A percentile compares a stretch with the other conserved stretches of the same genome.
phyloP scores from a whole-genome alignment of 2,888 invertebrate genomes.

The Hydraecia micacea region DNA sequence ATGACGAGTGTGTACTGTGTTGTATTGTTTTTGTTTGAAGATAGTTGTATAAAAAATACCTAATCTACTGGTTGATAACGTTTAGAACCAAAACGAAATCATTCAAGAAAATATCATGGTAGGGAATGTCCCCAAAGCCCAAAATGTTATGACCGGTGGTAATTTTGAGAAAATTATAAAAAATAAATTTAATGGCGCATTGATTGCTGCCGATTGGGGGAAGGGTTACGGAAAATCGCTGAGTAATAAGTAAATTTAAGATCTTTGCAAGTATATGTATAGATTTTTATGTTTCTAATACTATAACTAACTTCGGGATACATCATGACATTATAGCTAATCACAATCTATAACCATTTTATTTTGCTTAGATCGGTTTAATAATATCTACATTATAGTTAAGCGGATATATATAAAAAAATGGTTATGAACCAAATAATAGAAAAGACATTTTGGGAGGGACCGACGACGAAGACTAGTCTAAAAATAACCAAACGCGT shows the following conservation, averaged over 20 bases:
- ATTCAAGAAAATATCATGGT: neutral
- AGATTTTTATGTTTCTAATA: neutral
- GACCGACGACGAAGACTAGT: constrained; percentile 15
- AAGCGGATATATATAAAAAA: neutral
- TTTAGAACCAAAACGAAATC: neutral
- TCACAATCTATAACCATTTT: neutral
- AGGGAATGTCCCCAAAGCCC: neutral
- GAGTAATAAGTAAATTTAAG: neutral
- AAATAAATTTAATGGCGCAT: neutral
- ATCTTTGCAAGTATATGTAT: too few relatives aligned
- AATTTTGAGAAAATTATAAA: neutral
- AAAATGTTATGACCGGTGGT: neutral
- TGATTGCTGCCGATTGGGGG: neutral
- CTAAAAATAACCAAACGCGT: constrained; percentile 57
- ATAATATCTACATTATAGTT: neutral
- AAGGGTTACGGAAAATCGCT: neutral
- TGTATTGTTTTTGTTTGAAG: constrained; percentile 29
- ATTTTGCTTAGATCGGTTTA: neutral
- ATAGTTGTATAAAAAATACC: neutral
- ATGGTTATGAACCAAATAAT: neutral
- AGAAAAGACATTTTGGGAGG: neutral
- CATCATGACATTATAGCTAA: neutral
- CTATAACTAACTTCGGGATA: neutral
- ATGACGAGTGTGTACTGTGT: constrained; percentile 30
- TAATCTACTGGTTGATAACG: neutral